Conservation (phyloP, 2,113 vertebrate species). For the Paratilapia polleni region DNA sequence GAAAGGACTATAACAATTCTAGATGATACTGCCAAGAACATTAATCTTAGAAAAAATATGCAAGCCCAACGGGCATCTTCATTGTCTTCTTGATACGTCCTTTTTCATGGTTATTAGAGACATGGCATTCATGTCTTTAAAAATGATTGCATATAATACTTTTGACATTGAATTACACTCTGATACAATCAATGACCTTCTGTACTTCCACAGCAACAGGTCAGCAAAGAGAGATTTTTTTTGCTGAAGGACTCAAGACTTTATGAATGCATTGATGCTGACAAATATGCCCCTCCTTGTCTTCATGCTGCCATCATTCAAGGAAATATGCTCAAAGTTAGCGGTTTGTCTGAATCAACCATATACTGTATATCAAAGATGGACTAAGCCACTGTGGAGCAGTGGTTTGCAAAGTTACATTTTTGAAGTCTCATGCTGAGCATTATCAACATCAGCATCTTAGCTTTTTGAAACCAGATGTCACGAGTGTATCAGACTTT, state of each 20-base stretch:
- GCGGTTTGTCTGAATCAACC: too few relatives aligned
- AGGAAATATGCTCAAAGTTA: too few relatives aligned
- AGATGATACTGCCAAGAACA: background rate
- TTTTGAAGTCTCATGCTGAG: background rate
- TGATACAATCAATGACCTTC: background rate
- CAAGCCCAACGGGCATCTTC: too few relatives aligned
- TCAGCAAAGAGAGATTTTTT: too few relatives aligned
- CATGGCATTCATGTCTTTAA: background rate
- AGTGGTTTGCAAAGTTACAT: too few relatives aligned
- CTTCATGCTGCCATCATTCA: too few relatives aligned
- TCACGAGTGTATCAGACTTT: background rate
- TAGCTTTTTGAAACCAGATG: background rate
- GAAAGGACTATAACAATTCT: background rate
- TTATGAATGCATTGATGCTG: background rate
- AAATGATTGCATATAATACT: background rate
- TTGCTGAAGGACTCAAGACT: background rate
- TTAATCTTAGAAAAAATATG: background rate
- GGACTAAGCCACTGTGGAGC: too few relatives aligned
- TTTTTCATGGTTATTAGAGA: background rate
- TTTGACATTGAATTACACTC: background rate
- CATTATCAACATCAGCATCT: background rate
- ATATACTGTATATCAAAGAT: too few relatives aligned
- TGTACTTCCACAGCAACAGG: background rate
- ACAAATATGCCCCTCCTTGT: too few relatives aligned
- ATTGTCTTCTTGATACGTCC: too few relatives aligned